Conservation (phyloP, 92 coral and sea anemone species). For the Actinernus sp. region DNA sequence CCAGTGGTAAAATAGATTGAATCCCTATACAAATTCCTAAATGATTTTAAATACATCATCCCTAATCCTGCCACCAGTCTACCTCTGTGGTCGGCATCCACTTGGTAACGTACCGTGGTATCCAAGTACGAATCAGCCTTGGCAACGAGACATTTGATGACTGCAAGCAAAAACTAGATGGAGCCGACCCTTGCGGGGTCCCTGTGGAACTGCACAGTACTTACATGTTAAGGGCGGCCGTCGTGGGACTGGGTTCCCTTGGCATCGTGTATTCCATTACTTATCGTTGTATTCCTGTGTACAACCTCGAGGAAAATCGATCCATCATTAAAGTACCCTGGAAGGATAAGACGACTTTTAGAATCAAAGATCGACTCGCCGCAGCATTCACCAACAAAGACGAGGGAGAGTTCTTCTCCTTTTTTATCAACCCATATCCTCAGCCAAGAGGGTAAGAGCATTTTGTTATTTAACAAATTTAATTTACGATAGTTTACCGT, state of each 20-base stretch:
- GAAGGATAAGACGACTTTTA: slow-evolving; percentile 47
- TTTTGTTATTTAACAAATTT: neutral
- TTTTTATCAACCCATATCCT: slow-evolving; percentile 78
- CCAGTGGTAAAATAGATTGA: too few relatives aligned
- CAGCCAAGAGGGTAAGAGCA: slow-evolving; percentile 34
- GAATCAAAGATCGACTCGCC: slow-evolving; percentile 22
- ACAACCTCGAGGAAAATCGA: slow-evolving; percentile 73
- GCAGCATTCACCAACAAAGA: slow-evolving; percentile 25
- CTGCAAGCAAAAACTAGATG: slow-evolving; percentile 43
- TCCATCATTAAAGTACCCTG: slow-evolving; percentile 48
- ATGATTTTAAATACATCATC: too few relatives aligned
- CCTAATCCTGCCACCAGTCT: too few relatives aligned
- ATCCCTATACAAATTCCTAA: too few relatives aligned
- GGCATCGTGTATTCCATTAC: slow-evolving; percentile 75
- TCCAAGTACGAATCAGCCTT: slow-evolving; percentile 60
- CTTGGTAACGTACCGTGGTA: slow-evolving; percentile 57
- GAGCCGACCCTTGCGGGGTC: slow-evolving; percentile 48
- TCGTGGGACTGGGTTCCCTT: slow-evolving; percentile 72
- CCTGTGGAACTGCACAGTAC: slow-evolving; percentile 63
- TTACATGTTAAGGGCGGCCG: slow-evolving; percentile 62
- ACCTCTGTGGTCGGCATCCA: slow-evolving; percentile 74
- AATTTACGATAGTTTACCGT: too few relatives aligned
- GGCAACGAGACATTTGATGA: slow-evolving; percentile 71
- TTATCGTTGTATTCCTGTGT: slow-evolving; percentile 76
- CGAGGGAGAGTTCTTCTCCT: slow-evolving; percentile 77